These are phyloP conservation scores for Gymnoscelis rufifasciata DNA, from an alignment of 2,888 invertebrate species.

Conservation along the genomic window DNA sequence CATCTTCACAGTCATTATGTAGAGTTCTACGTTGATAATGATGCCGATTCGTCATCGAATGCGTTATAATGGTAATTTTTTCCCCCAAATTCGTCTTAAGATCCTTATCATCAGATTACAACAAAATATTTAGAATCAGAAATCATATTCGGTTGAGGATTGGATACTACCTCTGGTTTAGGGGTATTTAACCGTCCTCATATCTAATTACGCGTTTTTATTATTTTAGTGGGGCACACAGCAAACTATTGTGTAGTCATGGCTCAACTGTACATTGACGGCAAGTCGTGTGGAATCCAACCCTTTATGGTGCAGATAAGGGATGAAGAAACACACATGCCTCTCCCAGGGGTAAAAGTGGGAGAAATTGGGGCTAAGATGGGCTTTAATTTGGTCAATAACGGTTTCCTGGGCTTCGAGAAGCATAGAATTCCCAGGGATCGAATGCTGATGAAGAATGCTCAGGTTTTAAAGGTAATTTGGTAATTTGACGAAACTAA, in stretches of 20 bases:
- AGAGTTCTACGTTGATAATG: no score
- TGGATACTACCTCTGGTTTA: no score
- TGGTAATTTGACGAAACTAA: no score
- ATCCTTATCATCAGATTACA: no score
- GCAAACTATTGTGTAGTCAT: slow-evolving; percentile 94
- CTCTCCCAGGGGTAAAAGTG: slow-evolving; percentile 90
- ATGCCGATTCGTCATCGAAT: no score
- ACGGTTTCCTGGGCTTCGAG: slow-evolving; percentile 94
- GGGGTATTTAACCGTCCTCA: no score
- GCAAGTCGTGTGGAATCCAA: slow-evolving; percentile 90
- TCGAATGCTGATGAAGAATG: slow-evolving; percentile 95
- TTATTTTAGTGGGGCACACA: slow-evolving; percentile 94
- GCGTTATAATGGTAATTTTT: no score
- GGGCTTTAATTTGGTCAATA: slow-evolving; percentile 93
- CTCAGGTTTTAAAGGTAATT: slow-evolving; percentile 83
- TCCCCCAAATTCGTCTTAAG: no score
- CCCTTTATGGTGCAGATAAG: slow-evolving; percentile 94
- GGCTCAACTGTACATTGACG: slow-evolving; percentile 92
- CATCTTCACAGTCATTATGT: no score
- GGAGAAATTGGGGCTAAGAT: slow-evolving; percentile 97
- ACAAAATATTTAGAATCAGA: no score
- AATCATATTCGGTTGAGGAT: no score
- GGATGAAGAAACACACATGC: slow-evolving; percentile 92
- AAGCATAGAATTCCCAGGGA: slow-evolving; percentile 91
- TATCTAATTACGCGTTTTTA: no score